Conservation (phyloP, 2,113 vertebrate species). For the Hyaena hyaena region DNA sequence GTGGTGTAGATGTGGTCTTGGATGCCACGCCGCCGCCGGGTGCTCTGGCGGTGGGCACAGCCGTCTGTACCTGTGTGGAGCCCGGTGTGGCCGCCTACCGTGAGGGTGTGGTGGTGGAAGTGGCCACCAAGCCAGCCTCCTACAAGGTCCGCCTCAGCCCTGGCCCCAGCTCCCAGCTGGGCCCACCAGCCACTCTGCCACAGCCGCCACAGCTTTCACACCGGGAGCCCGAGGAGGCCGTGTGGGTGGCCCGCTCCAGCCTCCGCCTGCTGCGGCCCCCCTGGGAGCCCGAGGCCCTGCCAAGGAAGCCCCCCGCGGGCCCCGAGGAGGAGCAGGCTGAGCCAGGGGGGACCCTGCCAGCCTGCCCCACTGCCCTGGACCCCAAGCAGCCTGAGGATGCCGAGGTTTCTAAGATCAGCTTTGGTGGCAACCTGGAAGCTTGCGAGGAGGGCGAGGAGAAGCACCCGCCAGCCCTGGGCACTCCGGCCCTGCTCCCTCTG, state of each 20-base stretch:
- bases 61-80: slow-evolving; percentile 90
- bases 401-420: slow-evolving; percentile 93
- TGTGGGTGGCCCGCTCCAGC: slow-evolving; percentile 92
- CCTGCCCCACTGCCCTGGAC: slow-evolving; percentile 72
- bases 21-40: slow-evolving; percentile 89
- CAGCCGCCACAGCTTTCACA: slow-evolving; percentile 57
- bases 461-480: slow-evolving; percentile 74
- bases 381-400: slow-evolving; percentile 84
- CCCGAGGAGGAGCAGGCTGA: slow-evolving; percentile 86
- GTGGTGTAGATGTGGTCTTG: slow-evolving; percentile 88
- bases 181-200: slow-evolving; percentile 22
- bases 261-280: slow-evolving; percentile 91
- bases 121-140: slow-evolving; percentile 89
- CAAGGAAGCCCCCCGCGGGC: slow-evolving; percentile 74
- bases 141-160: slow-evolving; percentile 88
- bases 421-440: slow-evolving; percentile 81
- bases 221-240: slow-evolving; percentile 80
- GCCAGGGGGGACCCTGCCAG: slow-evolving; percentile 4
- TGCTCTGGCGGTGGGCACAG: slow-evolving; percentile 87
- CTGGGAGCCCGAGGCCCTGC: slow-evolving; percentile 86
- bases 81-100: slow-evolving; percentile 86
- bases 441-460: slow-evolving; percentile 85
- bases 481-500: slow-evolving; percentile 72
- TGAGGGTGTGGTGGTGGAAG: slow-evolving; percentile 90
- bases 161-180: slow-evolving; percentile 36